Evolutionary conservation across 2,797 vertebrate genomes (phyloP).

Genomic region (Steatocranus sp.): DNA sequence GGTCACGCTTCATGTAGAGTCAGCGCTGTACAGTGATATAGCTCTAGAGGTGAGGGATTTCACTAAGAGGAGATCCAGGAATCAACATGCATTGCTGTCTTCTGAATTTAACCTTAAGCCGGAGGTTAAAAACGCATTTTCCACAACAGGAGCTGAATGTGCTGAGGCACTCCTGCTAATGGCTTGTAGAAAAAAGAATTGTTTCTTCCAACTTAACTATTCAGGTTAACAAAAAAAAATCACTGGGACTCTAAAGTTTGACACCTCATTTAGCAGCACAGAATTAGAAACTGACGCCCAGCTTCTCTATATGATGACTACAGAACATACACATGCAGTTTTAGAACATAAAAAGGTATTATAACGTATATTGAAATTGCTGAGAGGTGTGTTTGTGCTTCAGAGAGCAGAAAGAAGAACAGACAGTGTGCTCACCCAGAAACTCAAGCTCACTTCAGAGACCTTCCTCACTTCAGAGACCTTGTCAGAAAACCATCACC

Average conservation of each 20-base stretch:
- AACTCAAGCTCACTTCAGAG: constrained; percentile 82
- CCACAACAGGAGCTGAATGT: constrained; percentile 26
- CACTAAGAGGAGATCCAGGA: constrained; percentile 63
- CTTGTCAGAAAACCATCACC: constrained; percentile 74
- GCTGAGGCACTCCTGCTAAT: constrained; percentile 35
- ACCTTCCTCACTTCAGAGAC: constrained; percentile 79
- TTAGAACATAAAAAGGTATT: not conserved
- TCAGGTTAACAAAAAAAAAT: constrained; percentile 11
- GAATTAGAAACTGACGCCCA: not conserved
- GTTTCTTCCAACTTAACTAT: constrained; percentile 7
- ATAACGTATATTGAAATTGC: constrained; percentile 3
- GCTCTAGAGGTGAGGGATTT: constrained; percentile 71
- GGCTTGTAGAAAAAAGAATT: not conserved
- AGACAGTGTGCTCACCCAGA: constrained; percentile 80
- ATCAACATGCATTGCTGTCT: constrained; percentile 53
- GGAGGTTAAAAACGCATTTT: constrained; percentile 66
- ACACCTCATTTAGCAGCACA: not conserved
- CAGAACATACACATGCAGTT: constrained; percentile 47
- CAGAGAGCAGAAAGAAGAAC: constrained; percentile 73
- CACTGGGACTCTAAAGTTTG: not conserved
- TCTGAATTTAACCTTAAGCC: constrained; percentile 63
- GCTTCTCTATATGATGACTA: not conserved
- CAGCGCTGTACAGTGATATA: constrained; percentile 55
- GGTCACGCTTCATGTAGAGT: constrained; percentile 69
- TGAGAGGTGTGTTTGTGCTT: constrained; percentile 57